Base-by-base conservation (phyloP, 2,113 vertebrate species). In the Zosterops hypoxanthus region DNA sequence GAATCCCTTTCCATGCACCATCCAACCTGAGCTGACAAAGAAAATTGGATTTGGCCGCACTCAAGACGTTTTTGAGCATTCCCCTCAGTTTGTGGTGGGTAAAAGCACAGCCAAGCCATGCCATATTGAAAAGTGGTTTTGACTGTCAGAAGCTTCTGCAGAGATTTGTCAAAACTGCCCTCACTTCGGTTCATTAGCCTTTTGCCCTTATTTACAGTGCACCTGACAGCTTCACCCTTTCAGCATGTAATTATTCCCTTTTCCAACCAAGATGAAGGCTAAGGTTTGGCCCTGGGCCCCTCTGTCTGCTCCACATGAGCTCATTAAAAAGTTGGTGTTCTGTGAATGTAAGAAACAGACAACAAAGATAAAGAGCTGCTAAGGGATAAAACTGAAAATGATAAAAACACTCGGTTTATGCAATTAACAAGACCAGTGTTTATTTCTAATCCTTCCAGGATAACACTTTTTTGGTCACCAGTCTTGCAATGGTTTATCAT, bases 161-260 rank as follows among this genome's bases (percentile, higher is more conserved):
- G 41, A 94, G 11, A 23, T 75, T 92, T 88, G 47, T 92, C 80
- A 90, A 75, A 93, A 61, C 24, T 83, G 34, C n/a, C 69, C n/a
- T 92, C 21, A 8, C 56, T 92, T 84, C 41, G 19, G 6, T 90
- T 93, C 77, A 77, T 96, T 91, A 87, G 65, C 73, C 77, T 49
- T 91, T 41, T 60, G 61, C 69, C 82, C 85, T 96, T 63, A 55
- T 68, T 88, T 83, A 53, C 57, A 88, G 78, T 12, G 36, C 42
- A 79, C 69, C 63, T 77, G 65, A 63, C 59, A 70, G 46, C 34
- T 75, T 71, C 66, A 83, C 75, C 80, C 82, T 57, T 61, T 57
- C 63, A 87, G 52, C 15, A 46, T 63, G 90, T 96, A 96, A 95
- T 96, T 95, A 96, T 73, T 86, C 80, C n/a, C 9, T 64, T 88